These are phyloP conservation scores for Planococcus citri DNA, from an alignment of 1,140 invertebrate genomes.

Conservation along the genomic window DNA sequence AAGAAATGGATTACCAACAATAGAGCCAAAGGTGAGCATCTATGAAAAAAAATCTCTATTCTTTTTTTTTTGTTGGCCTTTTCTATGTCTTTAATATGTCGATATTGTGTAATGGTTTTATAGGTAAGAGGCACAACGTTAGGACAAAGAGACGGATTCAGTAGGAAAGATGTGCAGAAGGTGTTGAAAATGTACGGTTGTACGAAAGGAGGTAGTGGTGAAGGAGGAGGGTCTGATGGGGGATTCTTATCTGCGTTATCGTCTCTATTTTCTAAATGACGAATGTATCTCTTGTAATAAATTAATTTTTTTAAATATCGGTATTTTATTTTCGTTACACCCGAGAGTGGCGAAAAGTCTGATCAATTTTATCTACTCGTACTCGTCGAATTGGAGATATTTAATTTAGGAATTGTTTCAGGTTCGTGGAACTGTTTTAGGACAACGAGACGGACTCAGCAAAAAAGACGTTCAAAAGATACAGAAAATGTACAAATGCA, in stretches of 20 bases:
- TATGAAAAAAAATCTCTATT: background rate
- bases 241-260: background rate
- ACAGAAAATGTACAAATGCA: slow-evolving; percentile 62
- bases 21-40: slow-evolving; percentile 46
- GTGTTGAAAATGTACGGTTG: slow-evolving; percentile 65
- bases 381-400: background rate
- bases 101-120: slow-evolving; percentile 25
- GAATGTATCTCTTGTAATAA: no score
- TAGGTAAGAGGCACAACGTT: slow-evolving; percentile 29
- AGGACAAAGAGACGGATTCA: slow-evolving; percentile 59
- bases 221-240: background rate
- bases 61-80: background rate
- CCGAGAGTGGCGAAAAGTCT: no score
- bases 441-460: slow-evolving; percentile 58
- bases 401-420: slow-evolving; percentile 26
- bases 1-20: slow-evolving; percentile 54
- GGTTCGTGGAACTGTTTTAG: slow-evolving; percentile 32
- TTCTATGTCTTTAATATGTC: no score
- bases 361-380: no score
- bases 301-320: no score
- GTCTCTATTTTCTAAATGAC: background rate
- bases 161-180: slow-evolving; percentile 55
- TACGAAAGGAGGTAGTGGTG: slow-evolving; percentile 31
- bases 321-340: no score
- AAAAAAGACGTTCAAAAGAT: slow-evolving; percentile 56